Evolutionary conservation across 2,888 invertebrate species (phyloP).

Genomic region (Dexiosoma caninum): DNA sequence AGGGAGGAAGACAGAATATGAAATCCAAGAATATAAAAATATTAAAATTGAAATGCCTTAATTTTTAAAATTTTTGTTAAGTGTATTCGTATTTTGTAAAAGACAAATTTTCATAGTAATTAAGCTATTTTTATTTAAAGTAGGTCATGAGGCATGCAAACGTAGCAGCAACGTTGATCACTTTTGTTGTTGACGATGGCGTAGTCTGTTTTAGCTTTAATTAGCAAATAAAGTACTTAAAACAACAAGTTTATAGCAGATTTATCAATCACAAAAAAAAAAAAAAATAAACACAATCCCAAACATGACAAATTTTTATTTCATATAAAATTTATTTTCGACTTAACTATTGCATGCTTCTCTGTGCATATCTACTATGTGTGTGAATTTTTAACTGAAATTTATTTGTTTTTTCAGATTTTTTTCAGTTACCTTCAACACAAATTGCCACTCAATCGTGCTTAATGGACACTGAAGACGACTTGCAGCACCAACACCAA

Average conservation of each 20-base stretch:
- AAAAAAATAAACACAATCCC: slow-evolving; percentile 1
- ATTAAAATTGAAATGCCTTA: too few relatives aligned
- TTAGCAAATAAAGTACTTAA: slow-evolving; percentile 27
- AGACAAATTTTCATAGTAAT: slow-evolving; percentile 7
- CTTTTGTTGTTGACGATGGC: slow-evolving; percentile 2
- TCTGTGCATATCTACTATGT: neutral
- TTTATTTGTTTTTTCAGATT: slow-evolving; percentile 66
- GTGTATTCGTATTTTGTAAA: neutral
- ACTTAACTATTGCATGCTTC: too few relatives aligned
- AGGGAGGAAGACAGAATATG: too few relatives aligned
- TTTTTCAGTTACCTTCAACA: slow-evolving; percentile 72
- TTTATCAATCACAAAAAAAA: too few relatives aligned
- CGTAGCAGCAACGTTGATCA: slow-evolving; percentile 39
- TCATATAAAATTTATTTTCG: neutral
- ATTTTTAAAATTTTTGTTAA: neutral
- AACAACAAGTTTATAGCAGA: slow-evolving; percentile 11
- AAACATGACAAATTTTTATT: slow-evolving; percentile 5
- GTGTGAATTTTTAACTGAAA: neutral
- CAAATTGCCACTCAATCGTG: slow-evolving; percentile 74
- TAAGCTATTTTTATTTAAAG: slow-evolving; percentile 53
- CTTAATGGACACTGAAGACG: slow-evolving; percentile 71
- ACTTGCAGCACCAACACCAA: slow-evolving; percentile 12
- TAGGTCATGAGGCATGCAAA: slow-evolving; percentile 54
- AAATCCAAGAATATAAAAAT: too few relatives aligned
- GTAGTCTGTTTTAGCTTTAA: slow-evolving; percentile 16